Evolutionary conservation across 2,888 invertebrate species (phyloP).

Genomic region (Agrochola lychnidis): DNA sequence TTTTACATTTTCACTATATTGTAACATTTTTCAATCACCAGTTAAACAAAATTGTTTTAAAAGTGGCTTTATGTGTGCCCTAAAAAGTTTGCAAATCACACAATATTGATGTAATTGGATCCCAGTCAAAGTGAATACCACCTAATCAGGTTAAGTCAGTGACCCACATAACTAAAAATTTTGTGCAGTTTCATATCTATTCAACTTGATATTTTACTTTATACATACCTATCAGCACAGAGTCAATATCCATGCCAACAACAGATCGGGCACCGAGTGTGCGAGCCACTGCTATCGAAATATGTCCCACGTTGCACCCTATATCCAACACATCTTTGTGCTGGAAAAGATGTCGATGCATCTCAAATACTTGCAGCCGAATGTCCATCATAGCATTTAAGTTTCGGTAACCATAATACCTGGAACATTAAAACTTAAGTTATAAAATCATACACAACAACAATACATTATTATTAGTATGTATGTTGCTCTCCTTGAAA

Average conservation of each 20-base stretch:
- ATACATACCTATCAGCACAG: conserved; percentile 93
- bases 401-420: conserved; percentile 98
- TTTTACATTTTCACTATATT: background rate
- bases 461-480: background rate
- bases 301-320: conserved; percentile 99
- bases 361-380: conserved; percentile 95
- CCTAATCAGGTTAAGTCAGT: conserved; percentile 38
- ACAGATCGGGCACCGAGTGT: conserved; percentile 96
- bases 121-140: conserved; percentile 43
- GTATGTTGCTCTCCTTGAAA: conserved; percentile 45
- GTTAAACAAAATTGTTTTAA: background rate
- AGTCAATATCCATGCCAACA: conserved; percentile 98
- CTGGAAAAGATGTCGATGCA: conserved; percentile 95
- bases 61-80: background rate
- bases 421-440: conserved; percentile 74
- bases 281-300: conserved; percentile 97
- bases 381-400: conserved; percentile 95
- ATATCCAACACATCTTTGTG: conserved; percentile 98
- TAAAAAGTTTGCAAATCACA: conserved; percentile 17
- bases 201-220: background rate
- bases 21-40: background rate
- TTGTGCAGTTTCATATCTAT: conserved; percentile 1
- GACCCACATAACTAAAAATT: conserved; percentile 10
- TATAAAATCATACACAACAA: conserved; percentile 5
- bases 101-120: conserved; percentile 38